Evolutionary conservation across 2,888 invertebrate genomes (phyloP), one percentile per base, ranked within the genome.

Genomic region (Lasius platythorax): DNA sequence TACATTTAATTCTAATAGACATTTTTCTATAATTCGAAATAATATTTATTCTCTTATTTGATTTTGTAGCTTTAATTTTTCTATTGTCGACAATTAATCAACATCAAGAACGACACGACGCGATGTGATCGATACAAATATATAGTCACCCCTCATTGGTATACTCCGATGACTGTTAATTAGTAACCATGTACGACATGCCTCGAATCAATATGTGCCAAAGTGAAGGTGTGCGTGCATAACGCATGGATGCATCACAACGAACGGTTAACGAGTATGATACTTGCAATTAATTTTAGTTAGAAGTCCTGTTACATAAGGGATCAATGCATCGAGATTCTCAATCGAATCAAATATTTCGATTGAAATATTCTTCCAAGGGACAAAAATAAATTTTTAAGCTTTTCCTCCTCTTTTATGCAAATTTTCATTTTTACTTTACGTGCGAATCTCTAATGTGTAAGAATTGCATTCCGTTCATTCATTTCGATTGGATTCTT

Each of bases 201-300:
- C 70, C 4, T 3, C 50, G 33, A 46, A 58, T 76, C 82, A 46
- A 66, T 61, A 83, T 43, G 23, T 46, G 50, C n/a, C 50, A 61
- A 63, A 83, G 68, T 50, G 28, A 33, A 64, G 50, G 37, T 70
- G 33, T 33, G 43, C 61, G 4, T 63, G 37, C 37, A 53, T 33
- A n/a, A 11, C 12, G 53, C 68, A 30, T 30, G 61, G 37, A 46
- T 30, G 53, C 67, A 23, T 63, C 70, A 76, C 82, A 68, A 50
- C 73, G 74, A 61, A 78, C 46, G 15, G 15, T 46, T 18, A 46
- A 46, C 15, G 37, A 37, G 18, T 46, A 15, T 46, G 46, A 46
- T 82, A 53, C 83, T 83, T 82, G 82, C 83, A 73, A 88, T 88
- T 85, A 86, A 85, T 88, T 85, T 37, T 73, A 74, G 79, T 79